Evolutionary conservation across 2,888 invertebrate species (phyloP).

Genomic region (Lucinisca nassula): DNA sequence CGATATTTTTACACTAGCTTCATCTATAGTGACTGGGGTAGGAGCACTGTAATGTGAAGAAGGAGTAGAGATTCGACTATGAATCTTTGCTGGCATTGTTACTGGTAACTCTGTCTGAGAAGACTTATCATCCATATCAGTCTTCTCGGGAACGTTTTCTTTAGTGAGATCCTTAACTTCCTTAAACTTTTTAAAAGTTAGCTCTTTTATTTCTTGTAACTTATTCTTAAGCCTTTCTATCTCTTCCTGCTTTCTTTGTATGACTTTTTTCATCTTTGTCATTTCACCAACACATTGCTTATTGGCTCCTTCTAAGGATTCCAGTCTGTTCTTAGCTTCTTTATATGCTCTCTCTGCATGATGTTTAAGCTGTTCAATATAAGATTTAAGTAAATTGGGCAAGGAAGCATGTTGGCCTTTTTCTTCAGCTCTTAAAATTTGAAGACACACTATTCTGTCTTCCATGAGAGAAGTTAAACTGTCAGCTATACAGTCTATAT

Average conservation of each 20-base stretch:
- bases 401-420: slow-evolving; percentile 47
- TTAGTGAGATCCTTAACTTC: slow-evolving; percentile 62
- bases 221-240: slow-evolving; percentile 71
- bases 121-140: slow-evolving; percentile 46
- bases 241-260: slow-evolving; percentile 75
- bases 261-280: slow-evolving; percentile 68
- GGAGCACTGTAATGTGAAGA: slow-evolving; percentile 65
- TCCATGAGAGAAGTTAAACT: slow-evolving; percentile 76
- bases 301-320: slow-evolving; percentile 69
- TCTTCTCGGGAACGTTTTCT: slow-evolving; percentile 15
- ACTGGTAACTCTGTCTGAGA: slow-evolving; percentile 38
- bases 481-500: slow-evolving; percentile 77
- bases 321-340: slow-evolving; percentile 66
- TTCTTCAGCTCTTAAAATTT: slow-evolving; percentile 71
- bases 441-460: slow-evolving; percentile 77
- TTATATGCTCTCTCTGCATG: slow-evolving; percentile 60
- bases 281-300: slow-evolving; percentile 72
- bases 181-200: slow-evolving; percentile 66
- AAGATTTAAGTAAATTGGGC: slow-evolving; percentile 56
- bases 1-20: slow-evolving; percentile 76
- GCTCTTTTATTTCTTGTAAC: slow-evolving; percentile 69
- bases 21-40: slow-evolving; percentile 61
- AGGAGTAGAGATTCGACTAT: slow-evolving; percentile 45
- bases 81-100: background rate
- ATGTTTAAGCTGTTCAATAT: slow-evolving; percentile 63